A percentile compares a stretch with the other conserved stretches of the same genome.
These are phyloP conservation scores for Epinephelus malabaricus DNA, from an alignment of 2,797 vertebrate genomes.

Conservation along the genomic window DNA sequence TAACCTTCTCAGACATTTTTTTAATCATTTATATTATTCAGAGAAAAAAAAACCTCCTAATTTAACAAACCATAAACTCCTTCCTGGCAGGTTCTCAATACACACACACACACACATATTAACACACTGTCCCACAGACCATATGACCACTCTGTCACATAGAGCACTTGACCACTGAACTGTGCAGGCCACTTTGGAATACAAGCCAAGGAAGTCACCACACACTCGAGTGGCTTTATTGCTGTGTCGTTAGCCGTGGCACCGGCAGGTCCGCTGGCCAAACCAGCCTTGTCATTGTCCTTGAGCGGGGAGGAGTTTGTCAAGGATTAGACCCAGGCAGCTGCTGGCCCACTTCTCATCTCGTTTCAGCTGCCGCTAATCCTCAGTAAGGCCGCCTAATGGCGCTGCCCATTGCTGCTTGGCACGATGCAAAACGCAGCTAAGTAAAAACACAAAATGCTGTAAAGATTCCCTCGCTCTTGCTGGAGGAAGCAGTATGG, in stretches of 20 bases:
- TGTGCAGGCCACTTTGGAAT: conserved; percentile 46
- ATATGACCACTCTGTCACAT: conserved; percentile 27
- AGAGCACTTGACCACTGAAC: conserved; percentile 45
- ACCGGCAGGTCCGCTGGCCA: conserved; percentile 47
- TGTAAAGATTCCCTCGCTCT: conserved; percentile 22
- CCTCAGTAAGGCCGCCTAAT: conserved; percentile 60
- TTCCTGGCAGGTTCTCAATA: conserved; percentile 6
- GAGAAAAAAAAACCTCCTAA: conserved; percentile 24
- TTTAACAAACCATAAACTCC: conserved; percentile 34
- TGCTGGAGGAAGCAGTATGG: conserved; percentile 31
- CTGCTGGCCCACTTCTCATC: conserved; percentile 68
- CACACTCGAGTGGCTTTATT: conserved; percentile 64
- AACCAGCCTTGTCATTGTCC: conserved; percentile 74
- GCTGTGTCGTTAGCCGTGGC: conserved; percentile 41
- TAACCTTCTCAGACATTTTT: conserved; percentile 12
- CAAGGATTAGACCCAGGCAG: conserved; percentile 71
- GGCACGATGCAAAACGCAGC: conserved; percentile 25
- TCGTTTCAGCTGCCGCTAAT: conserved; percentile 66
- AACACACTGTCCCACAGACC: conserved; percentile 12
- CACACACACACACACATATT: neutral
- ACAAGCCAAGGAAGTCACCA: conserved; percentile 46
- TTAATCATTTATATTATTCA: conserved; percentile 18
- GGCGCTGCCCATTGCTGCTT: conserved; percentile 31
- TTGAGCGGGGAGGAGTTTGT: conserved; percentile 71
- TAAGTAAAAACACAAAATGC: conserved; percentile 28